These are phyloP conservation scores for Boloria selene DNA, from an alignment of 2,888 invertebrate species.

Conservation along the genomic window DNA sequence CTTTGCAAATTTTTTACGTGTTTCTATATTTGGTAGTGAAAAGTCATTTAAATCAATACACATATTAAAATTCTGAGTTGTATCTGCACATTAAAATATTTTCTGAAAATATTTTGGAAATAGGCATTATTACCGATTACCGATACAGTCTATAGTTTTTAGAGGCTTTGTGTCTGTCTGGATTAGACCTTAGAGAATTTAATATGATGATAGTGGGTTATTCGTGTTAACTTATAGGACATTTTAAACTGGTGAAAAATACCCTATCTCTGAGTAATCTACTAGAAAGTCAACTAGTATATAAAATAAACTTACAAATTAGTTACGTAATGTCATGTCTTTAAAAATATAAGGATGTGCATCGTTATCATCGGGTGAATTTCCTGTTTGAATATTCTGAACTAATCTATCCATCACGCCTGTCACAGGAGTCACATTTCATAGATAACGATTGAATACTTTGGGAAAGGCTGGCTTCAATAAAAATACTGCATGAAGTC, in stretches of 20 bases:
- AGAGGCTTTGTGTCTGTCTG: no score
- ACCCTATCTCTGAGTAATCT: no score
- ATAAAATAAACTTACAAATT: slow-evolving; percentile 21
- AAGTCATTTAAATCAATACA: neutral
- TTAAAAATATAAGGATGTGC: slow-evolving; percentile 54
- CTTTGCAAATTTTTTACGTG: slow-evolving; percentile 42
- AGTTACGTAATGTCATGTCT: slow-evolving; percentile 35
- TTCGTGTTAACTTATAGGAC: no score
- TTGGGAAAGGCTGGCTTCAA: slow-evolving; percentile 39
- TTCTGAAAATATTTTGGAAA: no score
- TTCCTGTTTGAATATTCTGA: slow-evolving; percentile 74
- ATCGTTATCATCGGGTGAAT: slow-evolving; percentile 66
- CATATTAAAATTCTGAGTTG: no score
- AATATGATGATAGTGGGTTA: no score
- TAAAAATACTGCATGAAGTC: neutral
- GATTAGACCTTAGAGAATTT: no score
- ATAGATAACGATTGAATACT: slow-evolving; percentile 59
- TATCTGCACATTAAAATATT: no score
- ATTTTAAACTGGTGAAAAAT: no score
- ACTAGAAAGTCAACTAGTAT: no score
- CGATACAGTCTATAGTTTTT: no score
- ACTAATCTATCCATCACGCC: slow-evolving; percentile 73
- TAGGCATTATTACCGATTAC: no score
- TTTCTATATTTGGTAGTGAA: slow-evolving; percentile 21
- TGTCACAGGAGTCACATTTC: slow-evolving; percentile 61